These are phyloP conservation scores for Alsophila aescularia DNA, from an alignment of 2,888 invertebrate species.

Conservation along the genomic window DNA sequence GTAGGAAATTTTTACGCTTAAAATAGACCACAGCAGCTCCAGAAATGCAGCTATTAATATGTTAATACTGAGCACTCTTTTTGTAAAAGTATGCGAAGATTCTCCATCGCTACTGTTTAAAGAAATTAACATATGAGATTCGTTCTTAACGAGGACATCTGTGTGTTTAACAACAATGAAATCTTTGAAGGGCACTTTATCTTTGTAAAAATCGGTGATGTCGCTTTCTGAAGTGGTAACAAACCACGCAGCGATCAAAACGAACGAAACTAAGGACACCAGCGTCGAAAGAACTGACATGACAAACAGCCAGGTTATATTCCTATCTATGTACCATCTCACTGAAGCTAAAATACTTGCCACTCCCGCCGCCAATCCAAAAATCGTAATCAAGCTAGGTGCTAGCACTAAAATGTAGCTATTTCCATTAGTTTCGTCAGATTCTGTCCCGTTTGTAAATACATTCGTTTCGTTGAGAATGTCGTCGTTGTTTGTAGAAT, in stretches of 20 bases:
- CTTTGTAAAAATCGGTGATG: constrained; percentile 71
- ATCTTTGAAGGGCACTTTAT: constrained; percentile 69
- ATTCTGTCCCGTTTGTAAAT: constrained; percentile 20
- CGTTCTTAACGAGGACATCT: constrained; percentile 65
- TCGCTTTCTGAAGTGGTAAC: constrained; percentile 66
- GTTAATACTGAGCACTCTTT: constrained; percentile 83
- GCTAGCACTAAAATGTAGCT: constrained; percentile 72
- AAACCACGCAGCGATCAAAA: constrained; percentile 73
- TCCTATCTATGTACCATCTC: constrained; percentile 87
- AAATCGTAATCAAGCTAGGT: constrained; percentile 78
- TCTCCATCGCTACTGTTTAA: constrained; percentile 47
- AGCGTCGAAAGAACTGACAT: constrained; percentile 82
- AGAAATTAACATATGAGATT: constrained; percentile 69
- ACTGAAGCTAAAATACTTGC: constrained; percentile 86
- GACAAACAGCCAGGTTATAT: constrained; percentile 86
- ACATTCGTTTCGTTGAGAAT: constrained; percentile 17
- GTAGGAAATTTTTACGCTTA: constrained; percentile 85
- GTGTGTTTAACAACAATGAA: constrained; percentile 66
- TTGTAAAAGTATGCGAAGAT: constrained; percentile 63
- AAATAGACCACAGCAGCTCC: constrained; percentile 85
- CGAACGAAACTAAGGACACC: constrained; percentile 72
- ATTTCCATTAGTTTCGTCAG: constrained; percentile 24
- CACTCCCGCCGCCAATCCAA: constrained; percentile 78
- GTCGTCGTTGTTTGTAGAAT: constrained; percentile 22
- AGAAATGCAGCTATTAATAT: constrained; percentile 84